Percentiles rank a stretch among this genome's conserved stretches.
phyloP scores from a whole-genome alignment of 2,888 invertebrate species.

The Neoaliturus tenellus region DNA sequence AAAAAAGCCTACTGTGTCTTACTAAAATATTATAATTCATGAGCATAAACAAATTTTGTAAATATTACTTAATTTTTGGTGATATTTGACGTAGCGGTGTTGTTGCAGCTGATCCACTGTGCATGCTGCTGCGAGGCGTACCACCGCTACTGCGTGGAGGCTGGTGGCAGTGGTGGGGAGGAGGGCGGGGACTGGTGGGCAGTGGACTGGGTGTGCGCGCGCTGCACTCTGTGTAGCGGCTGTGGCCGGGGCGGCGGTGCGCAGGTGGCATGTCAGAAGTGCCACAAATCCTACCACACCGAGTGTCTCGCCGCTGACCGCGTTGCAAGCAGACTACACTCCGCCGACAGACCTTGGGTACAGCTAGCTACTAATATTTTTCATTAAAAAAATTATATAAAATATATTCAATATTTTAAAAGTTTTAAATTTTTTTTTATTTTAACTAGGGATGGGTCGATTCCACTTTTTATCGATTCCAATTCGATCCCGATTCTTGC shows the following conservation, averaged over 20 bases:
- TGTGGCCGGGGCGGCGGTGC: conserved; percentile 80
- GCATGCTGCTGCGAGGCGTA: conserved; percentile 96
- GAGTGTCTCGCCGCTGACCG: conserved; percentile 85
- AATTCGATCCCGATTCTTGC: too few relatives aligned
- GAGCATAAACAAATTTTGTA: too few relatives aligned
- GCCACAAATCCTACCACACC: conserved; percentile 86
- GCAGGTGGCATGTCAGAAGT: conserved; percentile 81
- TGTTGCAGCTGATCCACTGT: conserved; percentile 87
- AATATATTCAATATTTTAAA: too few relatives aligned
- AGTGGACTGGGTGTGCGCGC: conserved; percentile 88
- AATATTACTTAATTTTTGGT: too few relatives aligned
- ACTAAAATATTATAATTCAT: too few relatives aligned
- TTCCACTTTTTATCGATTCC: too few relatives aligned
- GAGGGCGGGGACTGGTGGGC: conserved; percentile 69
- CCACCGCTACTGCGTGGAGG: conserved; percentile 88
- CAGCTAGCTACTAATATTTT: too few relatives aligned
- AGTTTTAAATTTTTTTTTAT: too few relatives aligned
- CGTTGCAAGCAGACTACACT: conserved; percentile 72
- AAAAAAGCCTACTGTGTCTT: too few relatives aligned
- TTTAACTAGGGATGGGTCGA: too few relatives aligned
- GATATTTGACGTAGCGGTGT: too few relatives aligned
- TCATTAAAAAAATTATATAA: too few relatives aligned
- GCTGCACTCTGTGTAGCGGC: conserved; percentile 89
- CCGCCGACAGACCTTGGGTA: conserved; percentile 78
- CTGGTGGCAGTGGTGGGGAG: conserved; percentile 59